Conservation (phyloP, 2,888 invertebrate species). For the Dioctria linearis region DNA sequence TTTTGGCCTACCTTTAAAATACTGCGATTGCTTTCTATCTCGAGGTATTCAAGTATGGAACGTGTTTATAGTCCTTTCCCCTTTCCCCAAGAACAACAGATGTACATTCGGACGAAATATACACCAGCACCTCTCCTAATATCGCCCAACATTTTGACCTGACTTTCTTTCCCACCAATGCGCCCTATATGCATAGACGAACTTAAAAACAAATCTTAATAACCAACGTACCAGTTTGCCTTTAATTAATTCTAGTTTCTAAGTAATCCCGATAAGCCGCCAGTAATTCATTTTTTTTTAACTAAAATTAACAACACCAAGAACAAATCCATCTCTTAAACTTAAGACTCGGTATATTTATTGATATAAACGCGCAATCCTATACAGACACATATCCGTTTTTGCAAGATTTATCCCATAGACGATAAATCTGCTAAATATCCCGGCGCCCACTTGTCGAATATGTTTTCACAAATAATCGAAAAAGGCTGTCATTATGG, state of each 20-base stretch:
- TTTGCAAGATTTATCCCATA: conserved; percentile 3
- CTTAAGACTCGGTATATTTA: conserved; percentile 11
- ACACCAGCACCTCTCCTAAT: no score
- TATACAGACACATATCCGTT: neutral
- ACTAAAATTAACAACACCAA: conserved; percentile 14
- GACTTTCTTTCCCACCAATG: no score
- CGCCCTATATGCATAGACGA: no score
- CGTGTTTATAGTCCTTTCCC: no score
- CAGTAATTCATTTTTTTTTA: conserved; percentile 1
- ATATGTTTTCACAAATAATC: conserved; percentile 36
- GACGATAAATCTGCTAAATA: conserved; percentile 32
- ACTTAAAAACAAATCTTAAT: no score
- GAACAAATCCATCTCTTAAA: conserved; percentile 19
- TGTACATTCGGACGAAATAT: no score
- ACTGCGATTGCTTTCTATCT: no score
- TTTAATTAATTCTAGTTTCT: conserved; percentile 10
- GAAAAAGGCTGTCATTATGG: conserved; percentile 42
- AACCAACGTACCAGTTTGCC: no score
- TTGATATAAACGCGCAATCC: conserved; percentile 36
- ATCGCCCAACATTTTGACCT: no score
- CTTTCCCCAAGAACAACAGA: no score
- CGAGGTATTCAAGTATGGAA: no score
- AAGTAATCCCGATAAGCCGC: conserved; percentile 11
- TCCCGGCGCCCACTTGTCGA: conserved; percentile 45
- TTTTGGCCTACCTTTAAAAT: no score